Evolutionary conservation across 2,113 vertebrate species (phyloP), one percentile per base, ranked within the genome.

Genomic region (Microtus ochrogaster): DNA sequence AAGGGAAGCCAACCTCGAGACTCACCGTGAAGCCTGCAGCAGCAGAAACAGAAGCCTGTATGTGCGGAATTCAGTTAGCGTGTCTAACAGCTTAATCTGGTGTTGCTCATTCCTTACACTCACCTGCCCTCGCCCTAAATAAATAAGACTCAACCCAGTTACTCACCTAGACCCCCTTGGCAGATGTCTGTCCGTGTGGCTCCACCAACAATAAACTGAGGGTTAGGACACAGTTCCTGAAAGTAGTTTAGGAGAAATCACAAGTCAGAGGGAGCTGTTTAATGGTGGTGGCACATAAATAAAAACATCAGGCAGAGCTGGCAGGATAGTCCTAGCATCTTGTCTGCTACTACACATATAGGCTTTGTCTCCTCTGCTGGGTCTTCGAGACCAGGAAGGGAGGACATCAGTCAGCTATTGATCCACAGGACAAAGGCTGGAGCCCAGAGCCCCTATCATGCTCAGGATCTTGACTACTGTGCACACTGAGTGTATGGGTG

Each of bases 151-250:
- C 49, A 0, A 0, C 58, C 92, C 68, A 0, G 39, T 63, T 90
- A 98, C 98, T 76, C 97, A 99, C 99, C 99, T 14, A 99, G 98
- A 22, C 63, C 94, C 66, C 99, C 99, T 95, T 99, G 99, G 95
- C 98, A 98, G 97, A 99, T 99, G 94, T 99, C 99, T 4, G 98
- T 99, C 89, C 99, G 98, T 14, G 99, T 99, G 90, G 99, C 99
- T 98, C 99, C 99, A 89, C 98, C 98, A 17, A 99, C 44, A 90
- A 99, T 99, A 96, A 99, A 99, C 97, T 98, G 98, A 14, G 99
- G 99, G 85, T 98, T 98, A 76, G 98, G 93, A 41, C 98, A 99
- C 52, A 99, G 95, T 47, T 99, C 99, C 99, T 99, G 98, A 79
- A 98, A 96, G 81, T 74, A n/a, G 96, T 0, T 0, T 39, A 77